A percentile compares a stretch with the other conserved stretches of the same genome.
Evolutionary conservation across 2,113 vertebrate genomes (phyloP).

Genomic region (Leiothrix lutea): DNA sequence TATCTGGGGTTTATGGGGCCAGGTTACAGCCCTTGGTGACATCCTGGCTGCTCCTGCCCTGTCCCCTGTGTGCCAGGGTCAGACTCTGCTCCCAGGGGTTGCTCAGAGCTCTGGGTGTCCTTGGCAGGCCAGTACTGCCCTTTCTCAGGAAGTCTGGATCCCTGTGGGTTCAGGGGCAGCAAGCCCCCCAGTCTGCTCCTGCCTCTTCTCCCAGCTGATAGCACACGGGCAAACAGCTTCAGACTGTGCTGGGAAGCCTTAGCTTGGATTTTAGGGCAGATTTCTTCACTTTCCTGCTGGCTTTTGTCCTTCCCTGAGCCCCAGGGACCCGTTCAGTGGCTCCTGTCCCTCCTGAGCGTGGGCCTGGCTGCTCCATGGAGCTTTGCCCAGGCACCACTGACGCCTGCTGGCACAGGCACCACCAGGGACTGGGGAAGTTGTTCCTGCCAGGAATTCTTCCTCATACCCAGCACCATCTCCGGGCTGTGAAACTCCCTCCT

Average conservation of each 20-base stretch:
- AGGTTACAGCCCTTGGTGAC: neutral
- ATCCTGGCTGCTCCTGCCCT: neutral
- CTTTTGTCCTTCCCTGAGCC: neutral
- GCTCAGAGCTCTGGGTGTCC: neutral
- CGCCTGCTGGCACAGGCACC: neutral
- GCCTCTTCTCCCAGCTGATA: neutral
- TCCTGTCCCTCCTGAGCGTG: neutral
- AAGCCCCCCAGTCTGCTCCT: neutral
- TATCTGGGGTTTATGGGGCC: neutral
- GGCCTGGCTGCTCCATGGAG: neutral
- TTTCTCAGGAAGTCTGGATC: neutral
- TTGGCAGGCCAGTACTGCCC: neutral
- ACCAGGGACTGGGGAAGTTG: rapidly evolving
- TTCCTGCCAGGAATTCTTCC: neutral
- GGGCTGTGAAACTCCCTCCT: neutral
- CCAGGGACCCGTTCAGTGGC: neutral
- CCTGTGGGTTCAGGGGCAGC: neutral
- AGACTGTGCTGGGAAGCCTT: neutral
- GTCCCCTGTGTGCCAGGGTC: neutral
- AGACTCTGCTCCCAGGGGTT: neutral
- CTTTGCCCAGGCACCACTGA: neutral
- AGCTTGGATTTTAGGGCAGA: neutral
- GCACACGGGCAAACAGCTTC: neutral
- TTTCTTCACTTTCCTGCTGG: neutral
- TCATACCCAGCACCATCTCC: rapidly evolving